Evolutionary conservation across 2,888 invertebrate genomes (phyloP), one percentile per base, ranked within the genome.

Genomic region (Drosophila pegasa): DNA sequence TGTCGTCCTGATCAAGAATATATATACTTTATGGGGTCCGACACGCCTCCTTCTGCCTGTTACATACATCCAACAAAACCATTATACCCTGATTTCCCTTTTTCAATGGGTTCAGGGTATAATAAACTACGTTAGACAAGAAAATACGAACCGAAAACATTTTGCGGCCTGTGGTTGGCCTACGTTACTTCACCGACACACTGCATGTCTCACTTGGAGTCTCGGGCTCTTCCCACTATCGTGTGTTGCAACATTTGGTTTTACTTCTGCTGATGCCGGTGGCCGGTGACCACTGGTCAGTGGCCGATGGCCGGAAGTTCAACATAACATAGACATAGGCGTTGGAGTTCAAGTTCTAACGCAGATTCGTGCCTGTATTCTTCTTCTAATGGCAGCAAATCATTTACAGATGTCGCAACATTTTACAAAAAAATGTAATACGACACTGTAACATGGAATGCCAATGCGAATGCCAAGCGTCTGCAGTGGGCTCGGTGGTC

Each of bases 391-490:
- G 80, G 75, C 67, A 75, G 66, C 87, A 85, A 83, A 87, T 88
- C 88, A 88, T 87, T 88, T 89, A 78, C 89, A 88, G 85, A 85
- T 89, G 88, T 78, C 75, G 72, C 89, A 78, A 65, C 75, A 78
- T 66, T 87, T 85, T 83, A 75, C 81, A 86, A 83, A 83, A 86
- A 88, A 86, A 88, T 79, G 72, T 65, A 77, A 75, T 68, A 72
- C 25, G 71, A 71, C 74, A 69, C 64, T 57, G 60, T 48, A 27
- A 52, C 33, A 37, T 35, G 29, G 12, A 25, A 18, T n/a, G 14
- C 8, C 51, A 12, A 27, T 25, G 41, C 16, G 20, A 27, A 27
- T 20, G 18, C 27, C 38, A 4, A 12, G 14, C 0, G 29, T n/a
- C 31, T 12, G 20, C 3, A 48, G 18, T 8, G 16, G 4, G 8